Percentiles rank a stretch among this genome's conserved stretches.
These are phyloP conservation scores for Microcebus jonahi DNA, from an alignment of 2,113 vertebrate genomes.

Conservation along the genomic window DNA sequence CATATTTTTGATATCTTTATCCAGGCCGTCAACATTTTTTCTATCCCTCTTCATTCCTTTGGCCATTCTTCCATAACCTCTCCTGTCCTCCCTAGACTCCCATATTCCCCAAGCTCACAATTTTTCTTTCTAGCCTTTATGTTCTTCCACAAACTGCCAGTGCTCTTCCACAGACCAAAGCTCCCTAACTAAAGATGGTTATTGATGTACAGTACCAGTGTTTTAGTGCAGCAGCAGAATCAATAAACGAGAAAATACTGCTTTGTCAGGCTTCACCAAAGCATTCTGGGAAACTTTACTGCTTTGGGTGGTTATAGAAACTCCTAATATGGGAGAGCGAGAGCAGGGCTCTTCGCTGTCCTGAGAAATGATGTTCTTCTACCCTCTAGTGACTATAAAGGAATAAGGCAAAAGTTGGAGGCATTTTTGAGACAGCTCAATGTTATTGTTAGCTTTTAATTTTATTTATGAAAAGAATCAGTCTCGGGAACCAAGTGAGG, in stretches of 20 bases:
- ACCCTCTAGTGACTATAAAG: constrained; percentile 88
- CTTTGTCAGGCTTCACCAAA: constrained; percentile 87
- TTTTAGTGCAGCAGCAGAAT: constrained; percentile 89
- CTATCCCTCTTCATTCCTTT: constrained; percentile 79
- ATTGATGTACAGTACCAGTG: constrained; percentile 89
- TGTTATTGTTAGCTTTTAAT: background rate
- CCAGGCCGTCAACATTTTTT: constrained; percentile 80
- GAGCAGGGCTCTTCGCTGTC: constrained; percentile 63
- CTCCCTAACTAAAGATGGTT: constrained; percentile 92
- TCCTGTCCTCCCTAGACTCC: constrained; percentile 83
- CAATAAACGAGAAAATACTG: constrained; percentile 91
- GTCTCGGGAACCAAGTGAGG: constrained; percentile 4
- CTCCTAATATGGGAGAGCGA: constrained; percentile 72
- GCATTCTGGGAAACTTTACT: constrained; percentile 88
- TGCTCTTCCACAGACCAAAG: constrained; percentile 83
- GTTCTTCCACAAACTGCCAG: constrained; percentile 86
- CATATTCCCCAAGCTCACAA: constrained; percentile 88
- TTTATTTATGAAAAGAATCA: constrained; percentile 50
- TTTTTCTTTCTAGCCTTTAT: constrained; percentile 88
- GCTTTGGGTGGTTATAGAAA: constrained; percentile 82
- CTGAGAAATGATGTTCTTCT: constrained; percentile 84
- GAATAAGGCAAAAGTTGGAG: constrained; percentile 80
- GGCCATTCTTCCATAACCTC: constrained; percentile 85
- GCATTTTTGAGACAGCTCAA: background rate
- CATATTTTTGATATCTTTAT: constrained; percentile 81